Evolutionary conservation across 2,113 vertebrate species (phyloP).

Genomic region (Hucho hucho): DNA sequence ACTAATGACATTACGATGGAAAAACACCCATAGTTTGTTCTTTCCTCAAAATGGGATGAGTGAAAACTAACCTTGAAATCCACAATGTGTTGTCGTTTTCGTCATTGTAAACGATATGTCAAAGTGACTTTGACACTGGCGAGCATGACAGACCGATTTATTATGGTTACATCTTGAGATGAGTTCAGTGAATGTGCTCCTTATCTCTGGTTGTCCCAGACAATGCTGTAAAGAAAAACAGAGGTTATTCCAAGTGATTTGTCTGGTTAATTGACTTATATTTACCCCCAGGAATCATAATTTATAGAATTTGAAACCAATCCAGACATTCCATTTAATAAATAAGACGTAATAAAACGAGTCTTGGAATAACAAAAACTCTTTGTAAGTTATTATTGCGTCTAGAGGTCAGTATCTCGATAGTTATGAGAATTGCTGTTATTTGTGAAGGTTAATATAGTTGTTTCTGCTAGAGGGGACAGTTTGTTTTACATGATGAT

Average conservation of each 20-base stretch:
- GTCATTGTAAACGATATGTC: conserved; percentile 31
- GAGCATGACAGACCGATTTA: conserved; percentile 45
- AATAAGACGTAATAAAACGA: background rate
- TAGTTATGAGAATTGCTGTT: background rate
- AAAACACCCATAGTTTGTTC: background rate
- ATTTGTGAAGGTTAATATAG: background rate
- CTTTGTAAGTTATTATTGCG: background rate
- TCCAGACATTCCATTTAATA: conserved; percentile 17
- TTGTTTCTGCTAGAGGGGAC: too few species aligned
- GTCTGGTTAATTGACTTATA: conserved; percentile 16
- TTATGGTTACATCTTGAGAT: conserved; percentile 42
- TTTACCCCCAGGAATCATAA: conserved; percentile 5
- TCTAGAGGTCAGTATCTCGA: background rate
- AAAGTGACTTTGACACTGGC: conserved; percentile 25
- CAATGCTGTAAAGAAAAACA: conserved; percentile 28
- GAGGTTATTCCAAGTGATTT: conserved; percentile 11
- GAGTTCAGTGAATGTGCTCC: conserved; percentile 52
- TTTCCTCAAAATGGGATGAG: background rate
- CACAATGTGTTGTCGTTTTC: conserved; percentile 33
- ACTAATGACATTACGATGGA: background rate
- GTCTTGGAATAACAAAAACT: background rate
- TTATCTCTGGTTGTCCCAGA: conserved; percentile 30
- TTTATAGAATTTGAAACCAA: conserved; percentile 19
- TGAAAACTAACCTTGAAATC: conserved; percentile 31
- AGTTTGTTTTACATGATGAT: too few species aligned